Percentiles rank a stretch among this genome's conserved stretches.
phyloP scores from a whole-genome alignment of 1,140 invertebrate species.

The Lordiphosa stackelbergi region DNA sequence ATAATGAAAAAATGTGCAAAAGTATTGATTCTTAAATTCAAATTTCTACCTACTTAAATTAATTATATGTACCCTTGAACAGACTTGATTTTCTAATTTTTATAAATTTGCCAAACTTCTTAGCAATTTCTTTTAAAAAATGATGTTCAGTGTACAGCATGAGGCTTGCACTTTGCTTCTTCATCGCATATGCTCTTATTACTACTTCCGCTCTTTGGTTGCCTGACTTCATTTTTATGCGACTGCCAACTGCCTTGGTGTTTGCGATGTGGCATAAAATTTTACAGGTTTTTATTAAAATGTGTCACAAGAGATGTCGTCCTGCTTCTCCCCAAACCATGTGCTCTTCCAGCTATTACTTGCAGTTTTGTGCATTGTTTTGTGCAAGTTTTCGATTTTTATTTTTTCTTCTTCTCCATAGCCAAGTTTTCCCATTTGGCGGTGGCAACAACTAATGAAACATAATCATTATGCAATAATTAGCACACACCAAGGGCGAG shows the following conservation, averaged over 20 bases:
- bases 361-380: constrained; percentile 51
- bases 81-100: too few relatives aligned
- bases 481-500: constrained; percentile 54
- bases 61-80: too few relatives aligned
- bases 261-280: constrained; percentile 51
- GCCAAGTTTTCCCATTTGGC: constrained; percentile 47
- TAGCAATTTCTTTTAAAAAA: too few relatives aligned
- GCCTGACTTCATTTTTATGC: constrained; percentile 37
- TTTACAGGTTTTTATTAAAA: constrained; percentile 67
- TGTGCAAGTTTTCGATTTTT: constrained; percentile 25
- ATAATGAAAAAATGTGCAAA: too few relatives aligned
- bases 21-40: too few relatives aligned
- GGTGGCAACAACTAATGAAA: constrained; percentile 48
- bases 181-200: constrained; percentile 26
- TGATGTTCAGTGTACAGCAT: constrained; percentile 5
- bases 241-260: constrained; percentile 21
- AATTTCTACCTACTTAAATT: too few relatives aligned
- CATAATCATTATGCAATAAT: constrained; percentile 73
- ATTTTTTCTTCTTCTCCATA: not conserved
- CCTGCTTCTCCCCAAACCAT: constrained; percentile 1
- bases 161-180: constrained; percentile 15
- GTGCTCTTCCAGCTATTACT: constrained; percentile 52
- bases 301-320: constrained; percentile 20
- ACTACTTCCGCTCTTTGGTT: constrained; percentile 14
- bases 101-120: too few relatives aligned